Conservation (phyloP, 2,113 vertebrate genomes). For the Tringa solitaria region DNA sequence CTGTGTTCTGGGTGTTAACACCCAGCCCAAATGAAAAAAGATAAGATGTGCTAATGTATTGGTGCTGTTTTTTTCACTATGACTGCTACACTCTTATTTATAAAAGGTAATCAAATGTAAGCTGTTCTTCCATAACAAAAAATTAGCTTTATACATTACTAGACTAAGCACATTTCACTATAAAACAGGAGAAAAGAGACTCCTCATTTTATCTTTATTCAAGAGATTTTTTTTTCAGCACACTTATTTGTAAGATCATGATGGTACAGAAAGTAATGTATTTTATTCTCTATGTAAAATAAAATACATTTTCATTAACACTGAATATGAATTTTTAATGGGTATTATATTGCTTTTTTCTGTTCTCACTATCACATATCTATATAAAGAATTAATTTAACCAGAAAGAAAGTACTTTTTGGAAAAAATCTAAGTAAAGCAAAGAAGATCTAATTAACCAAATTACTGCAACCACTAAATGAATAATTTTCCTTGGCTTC, state of each 20-base stretch:
- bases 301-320: not conserved
- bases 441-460: not conserved
- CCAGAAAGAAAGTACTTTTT: not conserved
- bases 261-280: rapidly evolving
- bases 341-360: not conserved
- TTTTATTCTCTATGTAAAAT: not conserved
- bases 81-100: not conserved
- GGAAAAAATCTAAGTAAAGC: not conserved
- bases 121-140: not conserved
- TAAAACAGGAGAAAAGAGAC: not conserved
- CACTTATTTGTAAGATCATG: not conserved
- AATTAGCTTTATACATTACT: not conserved
- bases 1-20: not conserved
- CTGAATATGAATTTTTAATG: not conserved
- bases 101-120: not conserved
- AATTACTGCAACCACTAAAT: not conserved
- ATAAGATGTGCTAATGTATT: not conserved
- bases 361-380: not conserved
- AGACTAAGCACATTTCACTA: not conserved
- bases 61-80: not conserved
- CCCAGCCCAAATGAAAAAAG: not conserved
- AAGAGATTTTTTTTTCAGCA: not conserved
- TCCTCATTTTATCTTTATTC: not conserved
- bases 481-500: not conserved
- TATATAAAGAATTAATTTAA: not conserved